Percentiles rank a stretch among this genome's conserved stretches.
phyloP scores from a whole-genome alignment of 1,140 invertebrate genomes.

The Camponotus vicinus region DNA sequence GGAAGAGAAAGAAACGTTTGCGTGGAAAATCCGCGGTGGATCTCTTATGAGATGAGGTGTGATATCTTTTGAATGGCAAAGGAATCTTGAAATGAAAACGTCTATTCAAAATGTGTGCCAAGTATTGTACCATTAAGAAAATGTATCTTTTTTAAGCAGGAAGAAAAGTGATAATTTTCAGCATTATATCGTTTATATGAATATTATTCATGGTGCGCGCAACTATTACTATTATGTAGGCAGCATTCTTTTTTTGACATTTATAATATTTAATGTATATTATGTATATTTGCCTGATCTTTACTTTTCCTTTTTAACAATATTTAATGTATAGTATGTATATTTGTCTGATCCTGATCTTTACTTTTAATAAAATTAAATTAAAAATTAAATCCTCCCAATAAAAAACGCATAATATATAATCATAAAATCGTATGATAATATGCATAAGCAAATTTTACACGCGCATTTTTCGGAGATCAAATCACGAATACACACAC shows the following conservation, averaged over 20 bases:
- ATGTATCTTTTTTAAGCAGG: not conserved
- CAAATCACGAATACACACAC: not conserved
- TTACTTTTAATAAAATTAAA: not conserved
- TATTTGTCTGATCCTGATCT: not conserved
- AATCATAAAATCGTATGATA: not conserved
- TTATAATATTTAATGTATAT: too few relatives aligned
- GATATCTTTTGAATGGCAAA: not conserved
- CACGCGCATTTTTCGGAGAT: constrained; percentile 11
- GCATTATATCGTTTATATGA: not conserved
- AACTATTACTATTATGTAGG: not conserved
- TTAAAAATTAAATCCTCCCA: not conserved
- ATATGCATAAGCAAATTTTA: constrained; percentile 2
- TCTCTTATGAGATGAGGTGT: not conserved
- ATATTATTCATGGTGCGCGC: not conserved
- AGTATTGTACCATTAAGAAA: not conserved
- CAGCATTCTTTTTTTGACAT: too few relatives aligned
- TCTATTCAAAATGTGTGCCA: not conserved
- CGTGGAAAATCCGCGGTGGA: constrained; percentile 45
- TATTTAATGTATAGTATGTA: too few relatives aligned
- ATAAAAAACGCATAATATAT: not conserved
- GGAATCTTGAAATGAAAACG: not conserved
- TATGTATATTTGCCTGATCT: not conserved
- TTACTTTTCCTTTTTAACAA: not conserved
- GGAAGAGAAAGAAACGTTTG: not conserved
- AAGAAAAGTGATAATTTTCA: not conserved